Conservation (phyloP, 2,888 invertebrate genomes). For the Lasiommata megera region DNA sequence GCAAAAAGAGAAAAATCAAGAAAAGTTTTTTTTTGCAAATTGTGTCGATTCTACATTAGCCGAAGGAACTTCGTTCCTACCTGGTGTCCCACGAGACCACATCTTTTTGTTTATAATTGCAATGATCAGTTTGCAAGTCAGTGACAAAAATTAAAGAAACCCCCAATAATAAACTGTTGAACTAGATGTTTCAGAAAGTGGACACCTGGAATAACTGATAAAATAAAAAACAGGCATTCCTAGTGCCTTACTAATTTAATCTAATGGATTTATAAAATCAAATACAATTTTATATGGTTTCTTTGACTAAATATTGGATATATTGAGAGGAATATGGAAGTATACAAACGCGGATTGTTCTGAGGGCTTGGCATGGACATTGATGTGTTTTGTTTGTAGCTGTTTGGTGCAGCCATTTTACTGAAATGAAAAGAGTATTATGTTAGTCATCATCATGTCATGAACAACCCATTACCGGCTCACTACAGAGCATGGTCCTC, state of each 20-base stretch:
- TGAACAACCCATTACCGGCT: too few species aligned
- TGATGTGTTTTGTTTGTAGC: conserved; percentile 90
- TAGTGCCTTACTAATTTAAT: conserved; percentile 33
- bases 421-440: background rate
- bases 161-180: too few species aligned
- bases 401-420: conserved; percentile 89
- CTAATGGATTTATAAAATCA: conserved; percentile 20
- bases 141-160: too few species aligned
- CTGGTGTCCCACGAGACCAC: too few species aligned
- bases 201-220: conserved; percentile 26
- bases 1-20: too few species aligned
- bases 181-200: background rate
- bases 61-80: too few species aligned
- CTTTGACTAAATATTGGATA: conserved; percentile 20
- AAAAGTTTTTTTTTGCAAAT: too few species aligned
- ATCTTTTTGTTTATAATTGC: too few species aligned
- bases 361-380: conserved; percentile 87
- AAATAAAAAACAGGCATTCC: conserved; percentile 32
- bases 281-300: conserved; percentile 12
- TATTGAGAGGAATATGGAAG: conserved; percentile 40
- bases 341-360: conserved; percentile 87
- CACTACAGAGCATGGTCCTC: too few species aligned
- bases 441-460: too few species aligned
- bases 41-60: too few species aligned
- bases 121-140: too few species aligned